Conservation (phyloP, 2,113 vertebrate species). For the Rhinolophus sinicus region DNA sequence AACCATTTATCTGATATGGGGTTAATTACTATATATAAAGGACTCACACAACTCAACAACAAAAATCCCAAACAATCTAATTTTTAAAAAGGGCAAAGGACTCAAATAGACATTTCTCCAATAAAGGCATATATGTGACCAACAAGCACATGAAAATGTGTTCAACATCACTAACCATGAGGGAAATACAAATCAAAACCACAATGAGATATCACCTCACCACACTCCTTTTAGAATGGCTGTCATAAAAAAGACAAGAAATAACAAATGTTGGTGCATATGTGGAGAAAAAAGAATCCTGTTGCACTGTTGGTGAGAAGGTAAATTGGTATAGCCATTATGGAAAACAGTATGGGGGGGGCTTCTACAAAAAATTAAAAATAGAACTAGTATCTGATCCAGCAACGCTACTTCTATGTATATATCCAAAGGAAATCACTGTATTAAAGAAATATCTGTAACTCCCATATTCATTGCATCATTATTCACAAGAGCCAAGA, state of each 20-base stretch:
- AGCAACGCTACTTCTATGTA: neutral
- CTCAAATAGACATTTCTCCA: neutral
- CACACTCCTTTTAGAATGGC: neutral
- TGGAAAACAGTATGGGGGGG: neutral
- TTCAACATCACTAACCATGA: neutral
- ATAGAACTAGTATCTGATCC: neutral
- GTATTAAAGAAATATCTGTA: neutral
- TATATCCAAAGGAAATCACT: neutral
- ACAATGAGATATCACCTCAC: neutral
- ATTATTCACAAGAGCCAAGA: neutral
- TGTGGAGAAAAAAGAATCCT: neutral
- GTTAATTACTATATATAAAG: neutral
- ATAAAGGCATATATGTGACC: neutral
- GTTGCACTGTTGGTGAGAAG: neutral
- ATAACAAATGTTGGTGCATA: neutral
- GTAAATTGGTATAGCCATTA: neutral
- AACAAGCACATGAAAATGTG: neutral
- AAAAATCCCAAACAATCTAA: neutral
- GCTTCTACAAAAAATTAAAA: neutral
- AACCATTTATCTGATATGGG: neutral
- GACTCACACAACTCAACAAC: neutral
- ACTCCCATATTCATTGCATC: neutral
- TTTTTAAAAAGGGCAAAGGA: neutral
- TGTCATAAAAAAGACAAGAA: neutral
- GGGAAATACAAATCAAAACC: slow-evolving; percentile 24